These are phyloP conservation scores for Drepanosiphum platanoidis DNA, from an alignment of 2,888 invertebrate genomes.

Conservation along the genomic window DNA sequence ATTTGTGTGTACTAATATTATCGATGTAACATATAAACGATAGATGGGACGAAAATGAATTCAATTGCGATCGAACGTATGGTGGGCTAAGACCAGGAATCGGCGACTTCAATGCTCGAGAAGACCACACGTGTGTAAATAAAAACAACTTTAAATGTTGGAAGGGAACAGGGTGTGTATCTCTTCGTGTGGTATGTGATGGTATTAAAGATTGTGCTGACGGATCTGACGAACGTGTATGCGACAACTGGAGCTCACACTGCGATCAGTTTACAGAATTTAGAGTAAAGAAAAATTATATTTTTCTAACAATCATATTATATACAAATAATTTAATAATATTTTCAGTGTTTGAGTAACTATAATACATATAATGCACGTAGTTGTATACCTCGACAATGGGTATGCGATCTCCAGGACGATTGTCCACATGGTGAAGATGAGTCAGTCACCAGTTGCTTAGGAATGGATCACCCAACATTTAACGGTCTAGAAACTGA, in stretches of 20 bases:
- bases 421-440: conserved; percentile 68
- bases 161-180: conserved; percentile 64
- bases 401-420: conserved; percentile 68
- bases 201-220: conserved; percentile 64
- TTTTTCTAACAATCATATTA: conserved; percentile 23
- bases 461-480: conserved; percentile 62
- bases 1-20: background rate
- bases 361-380: conserved; percentile 53
- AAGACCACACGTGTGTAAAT: conserved; percentile 61
- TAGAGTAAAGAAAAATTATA: conserved; percentile 62
- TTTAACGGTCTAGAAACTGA: conserved; percentile 61
- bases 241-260: conserved; percentile 63
- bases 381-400: conserved; percentile 66
- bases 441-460: conserved; percentile 65
- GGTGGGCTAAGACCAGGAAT: conserved; percentile 58
- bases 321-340: conserved; percentile 38
- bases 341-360: conserved; percentile 51
- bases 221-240: conserved; percentile 65
- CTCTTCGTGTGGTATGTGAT: conserved; percentile 64
- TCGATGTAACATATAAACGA: background rate
- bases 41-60: conserved; percentile 66
- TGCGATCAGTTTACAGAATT: conserved; percentile 63
- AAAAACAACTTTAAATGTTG: conserved; percentile 64
- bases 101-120: conserved; percentile 60
- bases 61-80: conserved; percentile 64